A percentile compares a stretch with the other conserved stretches of the same genome.
These are phyloP conservation scores for Operophtera brumata DNA, from an alignment of 2,888 invertebrate genomes.

Conservation along the genomic window DNA sequence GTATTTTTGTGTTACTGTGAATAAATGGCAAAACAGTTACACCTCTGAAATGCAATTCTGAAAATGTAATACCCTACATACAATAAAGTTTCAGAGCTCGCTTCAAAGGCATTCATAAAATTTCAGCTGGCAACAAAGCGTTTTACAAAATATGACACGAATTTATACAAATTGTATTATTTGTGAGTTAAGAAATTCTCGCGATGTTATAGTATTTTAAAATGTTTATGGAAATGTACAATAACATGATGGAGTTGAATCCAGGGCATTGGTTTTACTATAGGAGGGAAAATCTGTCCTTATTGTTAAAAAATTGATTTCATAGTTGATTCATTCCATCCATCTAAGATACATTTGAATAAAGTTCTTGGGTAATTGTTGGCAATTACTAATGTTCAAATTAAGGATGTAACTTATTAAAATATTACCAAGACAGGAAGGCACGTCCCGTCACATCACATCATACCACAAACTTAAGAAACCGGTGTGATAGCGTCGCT, in stretches of 20 bases:
- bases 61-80: constrained; percentile 20
- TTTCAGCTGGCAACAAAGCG: constrained; percentile 24
- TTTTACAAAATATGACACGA: constrained; percentile 14
- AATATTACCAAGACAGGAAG: not conserved
- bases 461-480: not conserved
- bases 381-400: constrained; percentile 1
- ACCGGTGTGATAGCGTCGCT: not conserved
- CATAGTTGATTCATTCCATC: not conserved
- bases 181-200: constrained; percentile 17
- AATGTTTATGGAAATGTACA: constrained; percentile 4
- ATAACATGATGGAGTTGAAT: not conserved
- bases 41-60: not conserved
- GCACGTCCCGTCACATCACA: not conserved
- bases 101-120: constrained; percentile 31
- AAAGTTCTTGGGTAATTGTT: not conserved
- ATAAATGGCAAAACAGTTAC: not conserved
- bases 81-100: constrained; percentile 18
- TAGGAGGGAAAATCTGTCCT: not conserved
- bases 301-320: not conserved
- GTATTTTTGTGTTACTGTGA: no score
- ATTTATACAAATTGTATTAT: constrained; percentile 22
- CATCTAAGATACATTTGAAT: not conserved
- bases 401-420: constrained; percentile 21
- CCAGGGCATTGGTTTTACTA: not conserved
- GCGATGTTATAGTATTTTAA: constrained; percentile 10